Percentiles rank a stretch among this genome's conserved stretches.
Evolutionary conservation across 30 jellyfish, hydroid and myxozoan genomes (phyloP).

Genomic region (Morbakka virulenta): DNA sequence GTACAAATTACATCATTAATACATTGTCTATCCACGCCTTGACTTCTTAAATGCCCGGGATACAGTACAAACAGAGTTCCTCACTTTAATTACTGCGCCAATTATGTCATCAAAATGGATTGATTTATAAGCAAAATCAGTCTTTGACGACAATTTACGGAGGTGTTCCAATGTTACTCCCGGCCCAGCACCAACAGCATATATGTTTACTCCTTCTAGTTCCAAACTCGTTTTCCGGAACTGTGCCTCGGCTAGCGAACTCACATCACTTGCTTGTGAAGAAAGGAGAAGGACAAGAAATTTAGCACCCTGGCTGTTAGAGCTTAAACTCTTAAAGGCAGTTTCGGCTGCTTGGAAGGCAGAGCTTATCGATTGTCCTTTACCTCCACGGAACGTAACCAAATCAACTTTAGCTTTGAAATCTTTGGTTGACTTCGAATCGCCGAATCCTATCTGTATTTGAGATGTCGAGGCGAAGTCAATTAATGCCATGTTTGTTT

Average conservation of each 20-base stretch:
- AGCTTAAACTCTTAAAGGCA: background rate
- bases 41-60: no score
- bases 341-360: slow-evolving; percentile 41
- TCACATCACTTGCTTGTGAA: slow-evolving; percentile 8
- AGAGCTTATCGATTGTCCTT: slow-evolving; percentile 21
- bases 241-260: slow-evolving; percentile 4
- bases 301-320: slow-evolving; percentile 21
- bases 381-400: slow-evolving; percentile 20
- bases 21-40: no score
- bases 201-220: slow-evolving; percentile 25
- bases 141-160: slow-evolving; percentile 28
- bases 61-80: slow-evolving; percentile 44
- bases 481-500: slow-evolving; percentile 43
- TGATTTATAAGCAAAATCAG: slow-evolving; percentile 9
- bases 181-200: slow-evolving; percentile 67
- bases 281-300: slow-evolving; percentile 60
- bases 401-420: slow-evolving; percentile 3
- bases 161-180: slow-evolving; percentile 29
- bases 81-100: slow-evolving; percentile 43
- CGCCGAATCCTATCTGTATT: slow-evolving; percentile 15
- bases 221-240: slow-evolving; percentile 8
- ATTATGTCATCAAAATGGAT: slow-evolving; percentile 59
- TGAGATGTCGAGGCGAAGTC: slow-evolving; percentile 46
- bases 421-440: slow-evolving; percentile 11
- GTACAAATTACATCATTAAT: background rate